These are phyloP conservation scores for Tenthredo mesomela DNA, from an alignment of 2,888 invertebrate genomes.

Conservation along the genomic window DNA sequence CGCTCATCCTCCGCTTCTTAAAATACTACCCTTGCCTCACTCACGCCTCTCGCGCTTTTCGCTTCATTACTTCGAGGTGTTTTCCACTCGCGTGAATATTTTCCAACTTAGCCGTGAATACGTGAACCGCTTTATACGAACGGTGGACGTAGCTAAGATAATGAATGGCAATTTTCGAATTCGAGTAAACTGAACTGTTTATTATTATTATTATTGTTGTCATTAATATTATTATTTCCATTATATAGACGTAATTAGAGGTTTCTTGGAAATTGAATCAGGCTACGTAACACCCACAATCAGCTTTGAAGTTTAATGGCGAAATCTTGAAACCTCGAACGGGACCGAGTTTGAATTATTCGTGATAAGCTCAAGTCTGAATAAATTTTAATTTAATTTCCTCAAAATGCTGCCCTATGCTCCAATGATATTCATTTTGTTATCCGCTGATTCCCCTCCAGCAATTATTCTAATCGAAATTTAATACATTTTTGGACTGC, in stretches of 20 bases:
- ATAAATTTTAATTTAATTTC: slow-evolving; percentile 13
- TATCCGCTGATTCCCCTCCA: slow-evolving; percentile 7
- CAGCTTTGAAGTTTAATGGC: slow-evolving; percentile 26
- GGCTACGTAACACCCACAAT: background rate
- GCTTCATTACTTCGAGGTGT: slow-evolving; percentile 41
- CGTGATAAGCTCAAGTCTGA: slow-evolving; percentile 15
- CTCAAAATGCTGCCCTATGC: slow-evolving; percentile 4
- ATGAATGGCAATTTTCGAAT: background rate
- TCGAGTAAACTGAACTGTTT: background rate
- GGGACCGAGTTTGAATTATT: slow-evolving; percentile 16
- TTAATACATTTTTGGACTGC: background rate
- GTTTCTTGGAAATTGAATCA: background rate
- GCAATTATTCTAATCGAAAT: background rate
- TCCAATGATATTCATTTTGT: slow-evolving; percentile 23
- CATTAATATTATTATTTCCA: background rate
- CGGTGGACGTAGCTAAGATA: background rate
- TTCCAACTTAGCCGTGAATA: slow-evolving; percentile 9
- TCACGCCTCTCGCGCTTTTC: slow-evolving; percentile 30
- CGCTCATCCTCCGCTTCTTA: slow-evolving; percentile 16
- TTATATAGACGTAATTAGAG: background rate
- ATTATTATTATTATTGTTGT: background rate
- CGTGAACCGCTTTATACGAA: background rate
- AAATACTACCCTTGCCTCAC: slow-evolving; percentile 28
- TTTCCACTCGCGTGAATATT: slow-evolving; percentile 41
- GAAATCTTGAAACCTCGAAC: slow-evolving; percentile 21